Evolutionary conservation across 2,888 invertebrate species (phyloP).

Genomic region (Taenaris catops): DNA sequence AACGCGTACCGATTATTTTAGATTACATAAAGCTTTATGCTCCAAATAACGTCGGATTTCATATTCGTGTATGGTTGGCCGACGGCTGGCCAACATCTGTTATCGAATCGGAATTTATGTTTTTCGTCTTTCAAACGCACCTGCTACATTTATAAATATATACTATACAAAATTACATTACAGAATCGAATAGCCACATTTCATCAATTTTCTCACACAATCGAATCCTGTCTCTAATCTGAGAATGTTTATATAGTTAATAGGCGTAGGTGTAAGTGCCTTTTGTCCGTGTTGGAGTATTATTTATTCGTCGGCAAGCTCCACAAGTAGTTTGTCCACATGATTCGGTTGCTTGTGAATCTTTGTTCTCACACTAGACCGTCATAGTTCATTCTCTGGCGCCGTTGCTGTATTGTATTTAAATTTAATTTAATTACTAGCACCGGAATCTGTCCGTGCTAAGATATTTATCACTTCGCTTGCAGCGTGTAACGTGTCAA

Average conservation of each 20-base stretch:
- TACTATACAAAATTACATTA: slow-evolving; percentile 31
- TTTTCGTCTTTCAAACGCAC: slow-evolving; percentile 67
- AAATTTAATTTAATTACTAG: slow-evolving; percentile 35
- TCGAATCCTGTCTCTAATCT: slow-evolving; percentile 29
- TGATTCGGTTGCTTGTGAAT: slow-evolving; percentile 45
- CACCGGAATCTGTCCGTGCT: slow-evolving; percentile 46
- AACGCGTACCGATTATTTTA: slow-evolving; percentile 37
- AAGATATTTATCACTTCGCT: slow-evolving; percentile 65
- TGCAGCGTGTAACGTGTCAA: slow-evolving; percentile 62
- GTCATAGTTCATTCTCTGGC: slow-evolving; percentile 20
- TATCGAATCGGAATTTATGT: slow-evolving; percentile 69
- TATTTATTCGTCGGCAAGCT: slow-evolving; percentile 37
- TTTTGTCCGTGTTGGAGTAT: slow-evolving; percentile 38
- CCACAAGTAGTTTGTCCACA: slow-evolving; percentile 56
- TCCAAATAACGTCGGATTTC: slow-evolving; percentile 50
- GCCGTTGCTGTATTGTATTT: slow-evolving; percentile 41
- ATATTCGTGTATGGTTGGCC: slow-evolving; percentile 49
- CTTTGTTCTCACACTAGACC: slow-evolving; percentile 35
- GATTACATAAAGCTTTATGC: slow-evolving; percentile 53
- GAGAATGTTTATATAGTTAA: slow-evolving; percentile 51
- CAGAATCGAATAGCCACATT: slow-evolving; percentile 23
- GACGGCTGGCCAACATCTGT: slow-evolving; percentile 67
- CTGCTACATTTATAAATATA: slow-evolving; percentile 59
- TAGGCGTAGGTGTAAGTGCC: slow-evolving; percentile 47
- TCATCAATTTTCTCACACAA: slow-evolving; percentile 39